A percentile compares a stretch with the other conserved stretches of the same genome.
These are phyloP conservation scores for Heliconius erato DNA, from an alignment of 2,888 invertebrate genomes.

Conservation along the genomic window DNA sequence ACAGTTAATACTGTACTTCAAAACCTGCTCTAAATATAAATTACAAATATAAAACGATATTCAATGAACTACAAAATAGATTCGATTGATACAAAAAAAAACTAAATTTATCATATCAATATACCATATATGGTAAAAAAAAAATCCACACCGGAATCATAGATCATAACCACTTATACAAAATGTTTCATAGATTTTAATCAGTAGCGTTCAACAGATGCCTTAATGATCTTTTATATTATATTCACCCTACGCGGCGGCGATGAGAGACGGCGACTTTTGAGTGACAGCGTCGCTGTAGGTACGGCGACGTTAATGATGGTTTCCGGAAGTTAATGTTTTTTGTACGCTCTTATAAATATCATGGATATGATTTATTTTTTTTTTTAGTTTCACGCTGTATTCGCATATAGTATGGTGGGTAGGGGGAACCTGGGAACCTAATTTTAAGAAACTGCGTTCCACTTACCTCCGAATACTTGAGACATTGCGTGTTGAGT, in stretches of 20 bases:
- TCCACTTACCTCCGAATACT: too few species aligned
- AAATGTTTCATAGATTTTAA: slow-evolving; percentile 45
- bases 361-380: not conserved
- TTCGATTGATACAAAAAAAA: not conserved
- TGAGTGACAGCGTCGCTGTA: slow-evolving; percentile 82
- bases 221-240: slow-evolving; percentile 81
- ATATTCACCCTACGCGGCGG: slow-evolving; percentile 72
- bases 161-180: slow-evolving; percentile 45
- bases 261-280: slow-evolving; percentile 71
- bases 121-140: not conserved
- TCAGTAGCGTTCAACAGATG: slow-evolving; percentile 62
- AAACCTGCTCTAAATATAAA: too few species aligned
- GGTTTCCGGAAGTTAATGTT: slow-evolving; percentile 70
- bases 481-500: too few species aligned
- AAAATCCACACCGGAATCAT: slow-evolving; percentile 38
- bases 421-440: not conserved
- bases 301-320: slow-evolving; percentile 82
- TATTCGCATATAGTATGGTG: not conserved
- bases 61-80: slow-evolving; percentile 12
- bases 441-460: not conserved
- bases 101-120: not conserved
- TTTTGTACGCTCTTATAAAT: slow-evolving; percentile 21
- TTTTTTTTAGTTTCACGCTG: not conserved
- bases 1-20: not conserved
- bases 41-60: not conserved